Evolutionary conservation across 2,888 invertebrate genomes (phyloP), one percentile per base, ranked within the genome.

Genomic region (Craniophora ligustri): DNA sequence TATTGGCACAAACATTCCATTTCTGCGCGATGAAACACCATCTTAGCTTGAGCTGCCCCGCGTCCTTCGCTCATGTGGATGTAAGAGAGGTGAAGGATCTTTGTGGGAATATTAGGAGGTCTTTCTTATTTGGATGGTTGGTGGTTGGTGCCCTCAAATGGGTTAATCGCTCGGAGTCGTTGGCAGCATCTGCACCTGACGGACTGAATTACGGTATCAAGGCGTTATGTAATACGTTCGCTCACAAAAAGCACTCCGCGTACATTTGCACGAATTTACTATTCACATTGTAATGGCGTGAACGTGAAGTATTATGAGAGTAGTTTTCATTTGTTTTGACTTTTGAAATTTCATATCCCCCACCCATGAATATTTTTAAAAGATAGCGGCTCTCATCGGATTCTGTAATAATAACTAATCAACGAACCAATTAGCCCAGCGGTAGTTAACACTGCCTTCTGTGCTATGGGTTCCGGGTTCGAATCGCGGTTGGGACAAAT

Each of bases 121-220:
- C 86, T 68, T 53, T 47, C 39, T 74, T 60, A 16, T 38, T 58
- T 84, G 83, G 85, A 73, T 58, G 75, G 72, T 58, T 59, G 72
- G 49, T 59, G 62, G 74, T 66, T 67, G 64, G 74, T 79, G 79
- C 78, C 82, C 82, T 84, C 83, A 90, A 91, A 91, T 89, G 90
- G 90, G 89, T 92, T 92, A 92, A 92, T 92, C 89, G 90, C 78
- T 83, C 74, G 86, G 77, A 88, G 87, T 86, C 86, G 83, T 81
- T 77, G 79, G 80, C 81, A 81, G 81, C 91, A 87, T 89, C 89
- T 92, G 92, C 84, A 88, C 85, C 88, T 91, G 92, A 91, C 91
- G 87, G 82, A 78, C 85, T 86, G 89, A 92, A 88, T 89, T 90
- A 91, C 88, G 86, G 87, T 81, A 85, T 86, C 84, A 84, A 75